Base-by-base conservation (phyloP, 1,140 invertebrate species). In the Pseudomyrmex sp. region DNA sequence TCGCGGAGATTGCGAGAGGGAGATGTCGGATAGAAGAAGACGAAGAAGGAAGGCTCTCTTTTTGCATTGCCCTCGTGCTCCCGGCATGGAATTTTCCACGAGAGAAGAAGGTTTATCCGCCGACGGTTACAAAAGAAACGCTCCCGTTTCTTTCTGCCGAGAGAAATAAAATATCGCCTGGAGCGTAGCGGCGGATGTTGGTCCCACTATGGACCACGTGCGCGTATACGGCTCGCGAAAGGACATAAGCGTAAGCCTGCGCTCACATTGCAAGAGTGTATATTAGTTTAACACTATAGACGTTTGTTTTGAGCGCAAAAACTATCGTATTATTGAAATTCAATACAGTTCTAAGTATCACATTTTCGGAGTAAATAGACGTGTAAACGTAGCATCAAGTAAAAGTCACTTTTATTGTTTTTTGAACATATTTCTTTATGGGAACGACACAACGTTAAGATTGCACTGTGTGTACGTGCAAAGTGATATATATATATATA, bases 91-190 rank as follows among this genome's bases (percentile, higher is more conserved):
- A 77, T 77, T 77, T 77, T 66, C 74, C 61, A 77, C 48, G 48
- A 63, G 46, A 61, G 46, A 61, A 35, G n/a, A 76, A 48, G 61
- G 54, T 77, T 77, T 77, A 77, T 65, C 74, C 44, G 61, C 35
- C 35, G 26, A 26, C 61, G 9, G 23, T 54, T 76, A 77, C 50
- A 77, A 77, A 77, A 77, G 74, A 35, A 77, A 77, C 62, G 48
- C 58, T n/a, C 26, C 48, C n/a, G 48, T 77, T 77, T 77, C 48
- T 76, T 76, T 76, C 44, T n/a, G 13, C 13, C 23, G n/a, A 26
- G 20, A 75, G 58, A 50, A 35, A n/a, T 58, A 58, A 75, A 75
- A 75, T 75, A 58, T 62, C 72, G 72, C 44, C 58, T 12, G 72
- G 72, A 75, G 72, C 72, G 44, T 3, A 9, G 13, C n/a, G 69